phyloP scores from a whole-genome alignment of 2,113 vertebrate species.

The Halichoerus grypus region DNA sequence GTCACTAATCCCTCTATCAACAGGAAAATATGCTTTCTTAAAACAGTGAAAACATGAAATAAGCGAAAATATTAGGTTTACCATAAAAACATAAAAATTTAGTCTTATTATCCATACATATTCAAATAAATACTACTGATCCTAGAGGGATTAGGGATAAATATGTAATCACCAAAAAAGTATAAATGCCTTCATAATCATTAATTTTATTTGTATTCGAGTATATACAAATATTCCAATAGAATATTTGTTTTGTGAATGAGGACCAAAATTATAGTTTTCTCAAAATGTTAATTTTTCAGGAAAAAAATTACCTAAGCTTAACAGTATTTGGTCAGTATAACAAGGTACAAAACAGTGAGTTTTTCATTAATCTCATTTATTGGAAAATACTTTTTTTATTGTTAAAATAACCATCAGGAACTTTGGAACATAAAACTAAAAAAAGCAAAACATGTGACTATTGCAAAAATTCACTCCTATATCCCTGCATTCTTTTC shows the following conservation, averaged over 20 bases:
- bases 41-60: neutral
- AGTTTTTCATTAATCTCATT: conserved; percentile 20
- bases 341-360: neutral
- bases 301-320: conserved; percentile 21
- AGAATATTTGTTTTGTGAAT: conserved; percentile 25
- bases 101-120: conserved; percentile 1
- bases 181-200: neutral
- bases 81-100: conserved; percentile 11
- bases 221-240: neutral
- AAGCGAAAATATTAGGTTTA: conserved; percentile 1
- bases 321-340: neutral
- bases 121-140: conserved; percentile 32
- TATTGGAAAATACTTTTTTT: neutral
- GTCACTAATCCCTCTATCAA: neutral
- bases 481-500: conserved; percentile 73
- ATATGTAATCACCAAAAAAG: neutral
- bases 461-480: conserved; percentile 79
- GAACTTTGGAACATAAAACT: conserved; percentile 20
- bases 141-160: neutral
- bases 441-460: conserved; percentile 67
- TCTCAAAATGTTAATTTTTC: conserved; percentile 30
- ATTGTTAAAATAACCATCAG: conserved; percentile 56
- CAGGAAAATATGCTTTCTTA: conserved; percentile 52
- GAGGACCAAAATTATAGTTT: conserved; percentile 6
- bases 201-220: conserved; percentile 17